Base-by-base conservation (phyloP, 1,140 invertebrate species). In the Scaptomyza hsui region DNA sequence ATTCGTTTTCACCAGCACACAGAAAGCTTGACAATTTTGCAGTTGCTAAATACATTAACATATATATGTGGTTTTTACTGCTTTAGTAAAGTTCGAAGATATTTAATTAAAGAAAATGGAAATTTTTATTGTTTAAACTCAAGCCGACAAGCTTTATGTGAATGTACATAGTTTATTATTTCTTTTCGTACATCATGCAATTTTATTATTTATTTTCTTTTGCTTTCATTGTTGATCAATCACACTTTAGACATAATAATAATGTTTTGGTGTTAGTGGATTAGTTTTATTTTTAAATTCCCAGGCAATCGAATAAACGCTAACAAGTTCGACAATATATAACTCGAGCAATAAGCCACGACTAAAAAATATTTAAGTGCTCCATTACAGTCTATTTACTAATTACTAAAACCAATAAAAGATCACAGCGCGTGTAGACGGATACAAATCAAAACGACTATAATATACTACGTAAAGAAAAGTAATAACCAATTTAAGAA, bases 341-440 rank as follows among this genome's bases (percentile, higher is more conserved):
- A 49, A 18, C 10, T 52, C 45, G 37, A 65, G 21, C 37, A 57
- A 21, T 4, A 32, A 63, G n/a, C 42, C 65, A 62, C 49, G 41
- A 62, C 48, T 49, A 4, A 2, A 72, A 72, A 72, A 67, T 67
- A 60, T 72, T 72, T 72, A 47, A 41, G 32, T 24, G n/a, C 16
- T 29, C 21, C 21, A 72, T 72, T 67, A 59, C 39, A 67, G 47
- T 16, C 15, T 53, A 32, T 16, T 39, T 39, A 53, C 62, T 67
- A 72, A 72, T 72, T 59, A n/a, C 19, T 60, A 48, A 39, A 16
- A 26, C 52, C 29, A 67, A 72, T 37, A 71, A 7, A 29, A 29
- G 29, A 51, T 39, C 32, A 12, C 10, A 18, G 47, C 61, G 68
- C 68, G 61, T 65, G 61, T 48, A 13, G 44, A 44, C 26, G 16